Evolutionary conservation across 2,113 vertebrate species (phyloP).

Genomic region (Nibea coibor): DNA sequence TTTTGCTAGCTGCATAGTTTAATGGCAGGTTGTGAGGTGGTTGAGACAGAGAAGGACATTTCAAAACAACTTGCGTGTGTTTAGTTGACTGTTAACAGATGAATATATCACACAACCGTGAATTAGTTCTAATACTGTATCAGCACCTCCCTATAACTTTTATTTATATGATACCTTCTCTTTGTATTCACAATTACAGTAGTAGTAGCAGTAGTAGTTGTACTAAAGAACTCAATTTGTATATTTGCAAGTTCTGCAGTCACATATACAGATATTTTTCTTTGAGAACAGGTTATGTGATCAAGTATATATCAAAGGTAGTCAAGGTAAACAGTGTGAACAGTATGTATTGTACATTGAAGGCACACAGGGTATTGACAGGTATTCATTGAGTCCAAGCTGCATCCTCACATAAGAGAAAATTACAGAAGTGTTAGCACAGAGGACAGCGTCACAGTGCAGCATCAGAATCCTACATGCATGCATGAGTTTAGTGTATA

Average conservation of each 20-base stretch:
- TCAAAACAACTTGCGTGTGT: background rate
- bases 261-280: background rate
- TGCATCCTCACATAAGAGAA: background rate
- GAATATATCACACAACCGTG: background rate
- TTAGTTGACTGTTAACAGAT: background rate
- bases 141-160: background rate
- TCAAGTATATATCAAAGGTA: too few species aligned
- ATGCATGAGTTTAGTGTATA: background rate
- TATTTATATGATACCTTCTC: too few species aligned
- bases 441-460: conserved; percentile 11
- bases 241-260: too few species aligned
- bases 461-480: background rate
- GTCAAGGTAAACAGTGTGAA: background rate
- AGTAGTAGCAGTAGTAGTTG: background rate
- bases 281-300: background rate
- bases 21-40: background rate
- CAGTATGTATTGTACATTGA: background rate
- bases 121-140: background rate
- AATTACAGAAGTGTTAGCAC: conserved; percentile 36
- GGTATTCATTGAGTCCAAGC: background rate
- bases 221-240: background rate
- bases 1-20: background rate
- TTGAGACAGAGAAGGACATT: background rate
- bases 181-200: too few species aligned
- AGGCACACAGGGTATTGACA: background rate